Evolutionary conservation across 2,797 vertebrate species (phyloP), one percentile per base, ranked within the genome.

Genomic region (Valencia hispanica): DNA sequence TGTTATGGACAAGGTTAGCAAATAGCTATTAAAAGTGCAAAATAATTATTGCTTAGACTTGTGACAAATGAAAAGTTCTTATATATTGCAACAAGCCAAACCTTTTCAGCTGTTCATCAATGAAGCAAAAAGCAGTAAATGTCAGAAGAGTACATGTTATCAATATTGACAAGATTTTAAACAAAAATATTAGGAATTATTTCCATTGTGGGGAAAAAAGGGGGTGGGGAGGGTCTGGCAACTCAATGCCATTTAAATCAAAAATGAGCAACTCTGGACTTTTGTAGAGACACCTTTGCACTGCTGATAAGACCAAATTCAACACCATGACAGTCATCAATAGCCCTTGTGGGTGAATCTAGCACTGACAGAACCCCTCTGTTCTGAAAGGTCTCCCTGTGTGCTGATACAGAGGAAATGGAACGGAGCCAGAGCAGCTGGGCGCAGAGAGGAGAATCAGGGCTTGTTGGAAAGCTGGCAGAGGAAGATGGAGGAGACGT

Each of bases 341-440:
- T 87, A 77, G 85, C 70, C 78, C 79, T 70, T 87, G 79, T 81
- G 81, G 86, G 77, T 17, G 75, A 75, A 65, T 74, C 71, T 30
- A 30, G 70, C 5, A 0, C 78, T 72, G 87, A 92, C 89, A 91
- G 90, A 89, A 89, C 79, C 75, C 86, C 75, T 89, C 89, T 93
- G 92, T 93, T 85, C 79, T 69, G 45, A 84, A 85, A 84, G 85
- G 84, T 85, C 84, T 83, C 85, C 87, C 78, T 74, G 73, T 65
- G 80, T 71, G 79, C 81, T 51, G 78, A 88, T 47, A 80, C 70
- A 1, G 72, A 92, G 86, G 91, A 89, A 88, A 82, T 74, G 10
- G 79, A 84, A 22, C 74, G 32, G 73, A 25, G 92, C 91, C 91
- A 91, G 87, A 89, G 93, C 93, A 95, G 93, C 94, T 95, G 94